A percentile compares a stretch with the other conserved stretches of the same genome.
These are phyloP conservation scores for Sebastes iracundus DNA, from an alignment of 2,797 vertebrate genomes.

Conservation along the genomic window DNA sequence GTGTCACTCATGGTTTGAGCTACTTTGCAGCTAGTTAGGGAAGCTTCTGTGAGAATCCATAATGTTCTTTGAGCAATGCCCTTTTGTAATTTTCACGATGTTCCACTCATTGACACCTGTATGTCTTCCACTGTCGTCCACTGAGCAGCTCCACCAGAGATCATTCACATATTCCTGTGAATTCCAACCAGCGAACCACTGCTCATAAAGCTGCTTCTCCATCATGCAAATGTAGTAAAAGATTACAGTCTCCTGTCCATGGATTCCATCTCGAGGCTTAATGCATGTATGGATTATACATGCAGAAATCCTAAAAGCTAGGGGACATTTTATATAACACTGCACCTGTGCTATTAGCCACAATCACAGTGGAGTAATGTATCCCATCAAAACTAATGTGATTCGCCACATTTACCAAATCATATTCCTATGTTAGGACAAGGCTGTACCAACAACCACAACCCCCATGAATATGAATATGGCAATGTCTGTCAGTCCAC, in stretches of 20 bases:
- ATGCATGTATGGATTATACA: slow-evolving; percentile 5
- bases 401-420: slow-evolving; percentile 4
- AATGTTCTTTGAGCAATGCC: not conserved
- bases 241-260: not conserved
- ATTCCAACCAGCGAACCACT: not conserved
- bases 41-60: not conserved
- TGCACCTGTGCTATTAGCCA: slow-evolving; percentile 12
- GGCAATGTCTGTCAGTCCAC: not conserved
- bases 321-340: not conserved
- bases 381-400: not conserved
- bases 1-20: slow-evolving; percentile 8
- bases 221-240: not conserved
- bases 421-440: not conserved
- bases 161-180: not conserved
- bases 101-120: not conserved
- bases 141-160: not conserved
- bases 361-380: not conserved
- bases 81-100: not conserved
- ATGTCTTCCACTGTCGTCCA: not conserved
- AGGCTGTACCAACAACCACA: no score
- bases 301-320: not conserved
- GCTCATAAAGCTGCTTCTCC: not conserved
- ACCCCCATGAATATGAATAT: no score
- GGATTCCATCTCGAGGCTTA: not conserved
- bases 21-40: not conserved